Percentiles rank a stretch among this genome's conserved stretches.
Evolutionary conservation across 2,113 vertebrate species (phyloP).

Genomic region (Vanacampus margaritifer): DNA sequence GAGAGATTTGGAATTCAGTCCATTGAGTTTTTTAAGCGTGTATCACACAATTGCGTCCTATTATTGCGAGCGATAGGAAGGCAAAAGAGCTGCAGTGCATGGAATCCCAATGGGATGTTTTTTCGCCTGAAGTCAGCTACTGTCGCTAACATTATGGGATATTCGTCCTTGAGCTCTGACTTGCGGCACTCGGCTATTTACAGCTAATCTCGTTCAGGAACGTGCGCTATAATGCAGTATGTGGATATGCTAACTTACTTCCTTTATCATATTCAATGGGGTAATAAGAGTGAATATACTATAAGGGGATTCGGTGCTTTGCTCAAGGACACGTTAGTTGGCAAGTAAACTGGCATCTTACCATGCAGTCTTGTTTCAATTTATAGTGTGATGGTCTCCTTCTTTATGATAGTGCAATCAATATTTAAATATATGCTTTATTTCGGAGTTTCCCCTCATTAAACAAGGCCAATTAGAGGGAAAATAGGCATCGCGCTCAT

Average conservation of each 20-base stretch:
- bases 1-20: not conserved
- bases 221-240: not conserved
- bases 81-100: not conserved
- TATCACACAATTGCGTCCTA: slow-evolving; percentile 5
- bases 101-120: slow-evolving; percentile 34
- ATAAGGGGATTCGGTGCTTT: not conserved
- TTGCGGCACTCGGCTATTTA: not conserved
- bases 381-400: slow-evolving; percentile 1
- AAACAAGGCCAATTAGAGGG: slow-evolving; percentile 8
- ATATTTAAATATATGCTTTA: slow-evolving; percentile 37
- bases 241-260: not conserved
- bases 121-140: slow-evolving; percentile 11
- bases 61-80: slow-evolving; percentile 11
- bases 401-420: slow-evolving; percentile 25
- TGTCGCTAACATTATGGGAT: slow-evolving; percentile 8
- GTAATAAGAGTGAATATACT: not conserved
- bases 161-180: slow-evolving; percentile 1
- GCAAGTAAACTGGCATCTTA: not conserved
- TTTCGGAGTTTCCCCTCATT: slow-evolving; percentile 11
- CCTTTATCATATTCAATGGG: not conserved
- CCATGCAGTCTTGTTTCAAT: not conserved
- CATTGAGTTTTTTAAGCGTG: not conserved
- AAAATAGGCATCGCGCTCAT: slow-evolving; percentile 25
- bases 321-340: not conserved
- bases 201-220: not conserved